A percentile compares a stretch with the other conserved stretches of the same genome.
phyloP scores from a whole-genome alignment of 2,888 invertebrate genomes.

The Pristionchus exspectatus region DNA sequence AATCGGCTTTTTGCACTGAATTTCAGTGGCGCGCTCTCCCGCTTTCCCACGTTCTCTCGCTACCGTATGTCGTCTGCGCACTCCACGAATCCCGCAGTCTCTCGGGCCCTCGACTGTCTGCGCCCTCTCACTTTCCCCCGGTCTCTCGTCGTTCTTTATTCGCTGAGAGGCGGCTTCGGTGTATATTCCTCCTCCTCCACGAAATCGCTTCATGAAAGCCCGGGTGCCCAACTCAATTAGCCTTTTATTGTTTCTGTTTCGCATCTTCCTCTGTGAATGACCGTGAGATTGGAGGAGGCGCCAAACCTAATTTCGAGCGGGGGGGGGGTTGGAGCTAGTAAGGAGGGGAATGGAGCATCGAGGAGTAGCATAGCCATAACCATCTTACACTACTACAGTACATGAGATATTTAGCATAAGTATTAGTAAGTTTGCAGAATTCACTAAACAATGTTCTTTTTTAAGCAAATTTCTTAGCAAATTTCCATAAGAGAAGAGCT shows the following conservation, averaged over 20 bases:
- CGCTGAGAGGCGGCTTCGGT: background rate
- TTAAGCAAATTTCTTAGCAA: background rate
- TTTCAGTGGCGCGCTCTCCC: background rate
- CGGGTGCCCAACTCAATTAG: slow-evolving; percentile 44
- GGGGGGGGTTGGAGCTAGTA: background rate
- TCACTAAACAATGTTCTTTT: background rate
- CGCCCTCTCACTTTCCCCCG: background rate
- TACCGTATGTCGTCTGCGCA: background rate
- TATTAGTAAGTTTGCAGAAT: too few species aligned
- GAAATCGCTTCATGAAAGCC: slow-evolving; percentile 13
- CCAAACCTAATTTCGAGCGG: background rate
- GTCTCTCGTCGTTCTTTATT: slow-evolving; percentile 24
- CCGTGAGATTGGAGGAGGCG: slow-evolving; percentile 1
- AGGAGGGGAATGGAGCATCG: background rate
- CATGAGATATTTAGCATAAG: too few species aligned
- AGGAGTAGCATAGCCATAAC: background rate
- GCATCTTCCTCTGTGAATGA: background rate
- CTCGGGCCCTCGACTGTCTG: background rate
- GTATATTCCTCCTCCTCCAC: background rate
- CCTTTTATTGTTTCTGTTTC: slow-evolving; percentile 48
- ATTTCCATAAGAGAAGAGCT: background rate
- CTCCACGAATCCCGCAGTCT: background rate
- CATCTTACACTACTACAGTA: background rate
- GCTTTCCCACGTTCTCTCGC: background rate
- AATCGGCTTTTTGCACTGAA: slow-evolving; percentile 32